phyloP scores from a whole-genome alignment of 2,888 invertebrate species.

The Norana najaformis region DNA sequence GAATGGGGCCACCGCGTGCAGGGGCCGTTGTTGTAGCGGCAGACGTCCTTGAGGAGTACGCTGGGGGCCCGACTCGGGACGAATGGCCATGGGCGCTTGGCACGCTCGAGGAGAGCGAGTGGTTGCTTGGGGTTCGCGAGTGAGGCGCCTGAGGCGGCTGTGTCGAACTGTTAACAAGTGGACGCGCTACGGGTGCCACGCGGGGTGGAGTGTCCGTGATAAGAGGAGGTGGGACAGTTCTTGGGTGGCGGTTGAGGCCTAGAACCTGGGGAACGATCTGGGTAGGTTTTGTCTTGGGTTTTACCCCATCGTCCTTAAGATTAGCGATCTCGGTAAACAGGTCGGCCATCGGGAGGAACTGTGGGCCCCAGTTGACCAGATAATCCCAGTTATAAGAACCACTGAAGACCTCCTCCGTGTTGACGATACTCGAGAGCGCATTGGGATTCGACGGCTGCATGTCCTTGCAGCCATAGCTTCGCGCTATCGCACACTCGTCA shows the following conservation, averaged over 20 bases:
- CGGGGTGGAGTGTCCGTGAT: conserved; percentile 39
- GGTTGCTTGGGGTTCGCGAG: neutral
- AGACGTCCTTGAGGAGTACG: neutral
- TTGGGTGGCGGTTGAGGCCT: neutral
- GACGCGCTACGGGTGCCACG: conserved; percentile 29
- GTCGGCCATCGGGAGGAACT: conserved; percentile 94
- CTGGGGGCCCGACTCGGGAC: neutral
- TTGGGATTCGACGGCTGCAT: conserved; percentile 47
- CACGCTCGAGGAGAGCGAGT: neutral
- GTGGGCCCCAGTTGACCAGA: conserved; percentile 90
- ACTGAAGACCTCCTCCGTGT: conserved; percentile 86
- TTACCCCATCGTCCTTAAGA: conserved; percentile 76
- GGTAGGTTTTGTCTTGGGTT: conserved; percentile 57
- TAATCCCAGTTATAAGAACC: conserved; percentile 99
- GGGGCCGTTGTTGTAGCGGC: neutral
- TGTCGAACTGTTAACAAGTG: neutral
- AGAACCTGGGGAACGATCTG: conserved; percentile 38
- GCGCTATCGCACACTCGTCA: neutral
- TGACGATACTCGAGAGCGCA: conserved; percentile 73
- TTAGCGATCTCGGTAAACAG: conserved; percentile 96
- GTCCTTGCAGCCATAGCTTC: neutral
- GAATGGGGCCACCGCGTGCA: neutral
- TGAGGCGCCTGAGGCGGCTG: neutral
- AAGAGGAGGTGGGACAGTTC: conserved; percentile 34
- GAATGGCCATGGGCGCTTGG: neutral